Base-by-base conservation (phyloP, 2,888 invertebrate species). In the Hetaerina titia region DNA sequence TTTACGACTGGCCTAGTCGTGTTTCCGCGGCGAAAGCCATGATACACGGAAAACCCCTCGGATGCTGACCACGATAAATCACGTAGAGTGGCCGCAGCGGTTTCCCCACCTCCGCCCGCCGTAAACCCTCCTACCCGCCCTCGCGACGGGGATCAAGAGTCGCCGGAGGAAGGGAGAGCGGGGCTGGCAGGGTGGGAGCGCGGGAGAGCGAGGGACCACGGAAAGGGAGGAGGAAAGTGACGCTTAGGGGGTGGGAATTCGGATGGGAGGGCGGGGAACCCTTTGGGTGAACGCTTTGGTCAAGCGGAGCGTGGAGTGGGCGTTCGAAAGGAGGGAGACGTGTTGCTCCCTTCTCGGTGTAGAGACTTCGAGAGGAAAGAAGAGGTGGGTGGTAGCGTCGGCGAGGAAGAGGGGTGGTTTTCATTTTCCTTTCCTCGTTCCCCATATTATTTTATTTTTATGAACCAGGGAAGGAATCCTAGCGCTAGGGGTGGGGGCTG, bases 31-130 rank as follows among this genome's bases (percentile, higher is more conserved):
- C 17, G 92, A 81, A 81, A 92, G 92, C 13, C 69, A 22, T 58
- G 58, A 56, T 89, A 92, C 92, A 92, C 45, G 92, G 92, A 92
- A 92, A 92, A 92, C 74, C 92, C 92, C 64, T 90, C 56, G 69
- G 56, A 25, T 69, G 92, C 74, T 92, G 92, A 92, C 92, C 92
- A 69, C 92, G 69, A 92, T 92, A 74, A 92, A 92, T 92, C 90
- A 90, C 90, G n/a, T 19, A 22, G 17, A 17, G 31, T 22, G 45
- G 90, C 25, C 63, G 19, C 31, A 11, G 8, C 15, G 25, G 9
- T 6, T 81, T 31, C 31, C 25, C 31, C n/a, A 31, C 8, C 74
- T 25, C 25, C 19, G 74, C 81, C 81, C 31, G 25, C 25, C 45
- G n/a, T 87, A 17, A 25, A 25, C 4, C 45, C 45, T 45, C 45